phyloP scores from a whole-genome alignment of 1,140 invertebrate genomes.

The Caerostris extrusa region DNA sequence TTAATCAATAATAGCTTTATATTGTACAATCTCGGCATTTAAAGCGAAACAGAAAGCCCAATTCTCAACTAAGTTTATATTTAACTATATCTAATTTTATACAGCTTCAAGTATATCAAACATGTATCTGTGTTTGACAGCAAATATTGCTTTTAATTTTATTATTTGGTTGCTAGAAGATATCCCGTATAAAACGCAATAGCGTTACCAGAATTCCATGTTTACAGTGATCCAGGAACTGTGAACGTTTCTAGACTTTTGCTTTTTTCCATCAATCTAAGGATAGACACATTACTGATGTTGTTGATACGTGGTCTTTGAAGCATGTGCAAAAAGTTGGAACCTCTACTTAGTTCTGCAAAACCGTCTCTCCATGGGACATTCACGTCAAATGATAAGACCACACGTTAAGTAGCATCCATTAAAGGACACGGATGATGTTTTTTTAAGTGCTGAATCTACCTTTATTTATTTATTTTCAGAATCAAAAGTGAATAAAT shows the following conservation, averaged over 20 bases:
- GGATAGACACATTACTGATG: neutral
- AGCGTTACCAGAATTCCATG: too few species aligned
- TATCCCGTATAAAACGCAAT: too few species aligned
- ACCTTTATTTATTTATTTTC: neutral
- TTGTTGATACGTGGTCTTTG: neutral
- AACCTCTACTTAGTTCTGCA: slow-evolving; percentile 23
- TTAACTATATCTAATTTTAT: too few species aligned
- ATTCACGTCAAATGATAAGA: neutral
- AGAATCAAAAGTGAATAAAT: neutral
- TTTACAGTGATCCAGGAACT: too few species aligned
- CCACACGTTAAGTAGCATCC: neutral
- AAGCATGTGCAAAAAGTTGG: neutral
- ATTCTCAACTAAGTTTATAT: too few species aligned
- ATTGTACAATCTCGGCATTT: too few species aligned
- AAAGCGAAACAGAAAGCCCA: too few species aligned
- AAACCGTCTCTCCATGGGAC: neutral
- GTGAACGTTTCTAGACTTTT: neutral
- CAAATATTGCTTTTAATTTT: too few species aligned
- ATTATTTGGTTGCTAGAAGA: too few species aligned
- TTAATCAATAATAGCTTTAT: too few species aligned
- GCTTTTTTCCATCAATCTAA: neutral
- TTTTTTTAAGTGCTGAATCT: neutral
- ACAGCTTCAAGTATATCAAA: too few species aligned
- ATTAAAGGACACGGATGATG: neutral
- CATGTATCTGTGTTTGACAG: too few species aligned